Percentiles rank a stretch among this genome's conserved stretches.
phyloP scores from a whole-genome alignment of 1,140 invertebrate genomes.

The Mactra quadrangularis region DNA sequence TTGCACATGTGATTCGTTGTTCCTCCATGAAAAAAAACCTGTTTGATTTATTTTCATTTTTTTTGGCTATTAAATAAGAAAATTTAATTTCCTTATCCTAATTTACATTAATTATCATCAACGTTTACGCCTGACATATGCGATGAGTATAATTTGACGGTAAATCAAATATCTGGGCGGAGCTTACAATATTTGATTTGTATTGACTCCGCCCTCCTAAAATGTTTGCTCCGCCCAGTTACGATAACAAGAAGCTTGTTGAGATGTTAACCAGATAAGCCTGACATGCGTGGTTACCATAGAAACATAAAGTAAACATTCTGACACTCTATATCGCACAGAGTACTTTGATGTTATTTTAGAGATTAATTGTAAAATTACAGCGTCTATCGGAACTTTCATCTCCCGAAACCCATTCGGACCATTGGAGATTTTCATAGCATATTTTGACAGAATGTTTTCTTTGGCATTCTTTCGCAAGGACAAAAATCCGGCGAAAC shows the following conservation, averaged over 20 bases:
- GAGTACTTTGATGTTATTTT: constrained; percentile 60
- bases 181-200: no score
- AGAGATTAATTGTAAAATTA: constrained; percentile 49
- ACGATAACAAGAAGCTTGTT: constrained; percentile 4
- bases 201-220: constrained; percentile 5
- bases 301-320: constrained; percentile 55
- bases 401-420: constrained; percentile 32
- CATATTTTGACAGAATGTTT: neutral
- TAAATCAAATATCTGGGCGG: no score
- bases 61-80: no score
- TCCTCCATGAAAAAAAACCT: no score
- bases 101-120: no score
- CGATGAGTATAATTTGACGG: no score
- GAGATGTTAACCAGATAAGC: constrained; percentile 55
- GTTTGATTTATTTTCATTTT: no score
- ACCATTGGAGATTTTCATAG: constrained; percentile 2
- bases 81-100: no score
- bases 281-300: constrained; percentile 54
- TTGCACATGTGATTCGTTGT: no score
- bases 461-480: constrained; percentile 17
- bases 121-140: no score
- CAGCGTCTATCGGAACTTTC: constrained; percentile 22
- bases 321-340: constrained; percentile 47
- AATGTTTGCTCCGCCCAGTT: constrained; percentile 14
- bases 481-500: neutral